phyloP scores from a whole-genome alignment of 2,113 vertebrate genomes.

The Garra rufa region DNA sequence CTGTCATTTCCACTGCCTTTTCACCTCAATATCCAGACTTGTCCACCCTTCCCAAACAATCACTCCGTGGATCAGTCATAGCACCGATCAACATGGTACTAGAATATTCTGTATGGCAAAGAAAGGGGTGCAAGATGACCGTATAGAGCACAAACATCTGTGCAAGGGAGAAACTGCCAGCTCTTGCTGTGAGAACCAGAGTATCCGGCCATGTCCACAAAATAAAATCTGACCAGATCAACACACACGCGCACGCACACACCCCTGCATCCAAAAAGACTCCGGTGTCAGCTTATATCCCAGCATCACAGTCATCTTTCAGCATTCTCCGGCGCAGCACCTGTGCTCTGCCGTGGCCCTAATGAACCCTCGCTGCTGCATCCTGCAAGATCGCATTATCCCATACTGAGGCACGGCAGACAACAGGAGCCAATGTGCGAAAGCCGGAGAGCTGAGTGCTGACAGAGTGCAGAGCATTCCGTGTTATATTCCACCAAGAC shows the following conservation, averaged over 20 bases:
- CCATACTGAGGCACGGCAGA: constrained; percentile 35
- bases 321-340: constrained; percentile 68
- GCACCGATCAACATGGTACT: not conserved
- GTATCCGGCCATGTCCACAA: constrained; percentile 62
- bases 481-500: constrained; percentile 49
- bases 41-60: constrained; percentile 9
- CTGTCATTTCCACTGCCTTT: constrained; percentile 23
- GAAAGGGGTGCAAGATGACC: constrained; percentile 57
- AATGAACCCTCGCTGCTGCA: constrained; percentile 44
- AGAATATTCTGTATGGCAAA: constrained; percentile 60
- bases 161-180: constrained; percentile 58
- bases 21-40: constrained; percentile 6
- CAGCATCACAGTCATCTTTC: constrained; percentile 66
- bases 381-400: constrained; percentile 46
- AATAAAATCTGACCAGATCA: constrained; percentile 40
- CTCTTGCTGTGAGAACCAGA: constrained; percentile 68
- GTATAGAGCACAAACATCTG: constrained; percentile 68
- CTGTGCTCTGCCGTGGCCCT: constrained; percentile 63
- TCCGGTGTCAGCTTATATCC: constrained; percentile 69
- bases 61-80: not conserved
- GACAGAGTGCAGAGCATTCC: constrained; percentile 42
- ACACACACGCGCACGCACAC: constrained; percentile 2
- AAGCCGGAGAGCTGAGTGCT: constrained; percentile 35
- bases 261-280: constrained; percentile 38
- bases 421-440: constrained; percentile 44